Conservation (phyloP, 2,888 invertebrate genomes). For the Sinopyrophorus schimmeli region DNA sequence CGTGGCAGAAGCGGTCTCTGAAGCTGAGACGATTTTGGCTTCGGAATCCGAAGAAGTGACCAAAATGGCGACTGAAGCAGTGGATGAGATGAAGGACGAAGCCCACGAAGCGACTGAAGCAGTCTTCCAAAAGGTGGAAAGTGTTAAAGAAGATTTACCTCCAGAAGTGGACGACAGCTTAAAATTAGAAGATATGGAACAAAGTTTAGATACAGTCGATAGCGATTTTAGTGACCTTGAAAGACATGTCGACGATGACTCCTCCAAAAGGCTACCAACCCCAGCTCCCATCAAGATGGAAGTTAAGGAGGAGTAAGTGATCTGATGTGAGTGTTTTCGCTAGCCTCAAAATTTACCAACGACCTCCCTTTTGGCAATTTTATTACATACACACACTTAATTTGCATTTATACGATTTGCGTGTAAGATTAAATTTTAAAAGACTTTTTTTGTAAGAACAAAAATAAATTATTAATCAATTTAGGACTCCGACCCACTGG, state of each 20-base stretch:
- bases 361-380: background rate
- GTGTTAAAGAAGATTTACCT: slow-evolving; percentile 28
- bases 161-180: slow-evolving; percentile 35
- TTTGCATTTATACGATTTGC: background rate
- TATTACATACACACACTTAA: background rate
- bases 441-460: background rate
- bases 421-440: background rate
- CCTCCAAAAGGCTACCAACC: slow-evolving; percentile 31
- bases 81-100: too few relatives aligned
- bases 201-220: slow-evolving; percentile 40
- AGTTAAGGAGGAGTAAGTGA: slow-evolving; percentile 50
- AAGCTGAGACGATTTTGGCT: slow-evolving; percentile 49
- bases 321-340: slow-evolving; percentile 51
- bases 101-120: slow-evolving; percentile 6
- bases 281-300: slow-evolving; percentile 37
- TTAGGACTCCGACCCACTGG: slow-evolving; percentile 63
- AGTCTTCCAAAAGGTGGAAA: slow-evolving; percentile 28
- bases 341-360: slow-evolving; percentile 10
- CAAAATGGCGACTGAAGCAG: slow-evolving; percentile 11
- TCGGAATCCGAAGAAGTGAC: slow-evolving; percentile 42
- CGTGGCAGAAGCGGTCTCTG: slow-evolving; percentile 47
- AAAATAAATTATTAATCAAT: background rate
- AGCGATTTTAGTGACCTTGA: slow-evolving; percentile 37
- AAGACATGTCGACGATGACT: slow-evolving; percentile 6
- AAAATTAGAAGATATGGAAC: slow-evolving; percentile 13